phyloP scores from a whole-genome alignment of 2,888 invertebrate genomes.

The Nezara viridula region DNA sequence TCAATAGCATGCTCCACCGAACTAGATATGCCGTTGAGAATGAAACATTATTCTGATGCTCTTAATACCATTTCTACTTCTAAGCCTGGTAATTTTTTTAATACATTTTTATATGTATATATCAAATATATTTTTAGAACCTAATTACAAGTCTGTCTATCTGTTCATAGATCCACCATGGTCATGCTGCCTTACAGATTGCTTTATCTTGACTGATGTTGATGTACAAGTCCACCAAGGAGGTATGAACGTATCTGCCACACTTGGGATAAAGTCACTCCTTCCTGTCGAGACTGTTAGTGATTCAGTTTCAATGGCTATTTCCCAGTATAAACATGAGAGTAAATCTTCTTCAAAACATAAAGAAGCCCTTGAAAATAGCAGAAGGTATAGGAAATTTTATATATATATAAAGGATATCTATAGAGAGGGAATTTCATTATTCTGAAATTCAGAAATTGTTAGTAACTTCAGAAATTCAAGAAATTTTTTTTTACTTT shows the following conservation, averaged over 20 bases:
- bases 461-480: too few species aligned
- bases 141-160: neutral
- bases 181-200: constrained; percentile 68
- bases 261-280: constrained; percentile 44
- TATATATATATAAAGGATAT: too few species aligned
- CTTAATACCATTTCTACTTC: constrained; percentile 70
- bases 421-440: too few species aligned
- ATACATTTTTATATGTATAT: neutral
- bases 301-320: constrained; percentile 58
- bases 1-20: constrained; percentile 83
- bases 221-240: constrained; percentile 70
- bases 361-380: constrained; percentile 51
- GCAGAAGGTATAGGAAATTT: neutral
- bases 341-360: constrained; percentile 54
- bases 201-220: constrained; percentile 73
- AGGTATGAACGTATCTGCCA: constrained; percentile 61
- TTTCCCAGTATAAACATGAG: constrained; percentile 55
- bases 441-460: too few species aligned
- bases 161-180: constrained; percentile 70
- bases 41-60: constrained; percentile 88
- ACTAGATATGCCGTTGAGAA: constrained; percentile 81
- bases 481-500: too few species aligned
- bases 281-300: constrained; percentile 42
- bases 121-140: neutral
- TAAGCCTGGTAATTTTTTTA: constrained; percentile 64